A percentile compares a stretch with the other conserved stretches of the same genome.
Evolutionary conservation across 2,888 invertebrate genomes (phyloP).

Genomic region (Morpho achilles): DNA sequence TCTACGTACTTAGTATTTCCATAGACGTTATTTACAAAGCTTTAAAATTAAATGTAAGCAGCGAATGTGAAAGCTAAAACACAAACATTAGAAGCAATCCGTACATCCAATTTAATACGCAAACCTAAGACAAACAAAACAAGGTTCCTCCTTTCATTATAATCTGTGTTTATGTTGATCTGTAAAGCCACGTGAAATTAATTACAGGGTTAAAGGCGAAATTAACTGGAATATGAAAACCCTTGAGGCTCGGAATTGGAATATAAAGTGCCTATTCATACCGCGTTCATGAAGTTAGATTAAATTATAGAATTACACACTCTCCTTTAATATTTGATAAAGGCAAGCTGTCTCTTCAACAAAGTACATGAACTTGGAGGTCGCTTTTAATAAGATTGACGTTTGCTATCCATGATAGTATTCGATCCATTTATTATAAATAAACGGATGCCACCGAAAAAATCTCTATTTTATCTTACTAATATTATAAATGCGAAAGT

Average conservation of each 20-base stretch:
- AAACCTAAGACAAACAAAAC: conserved; percentile 35
- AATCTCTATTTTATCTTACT: no score
- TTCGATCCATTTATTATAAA: no score
- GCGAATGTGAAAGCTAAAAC: conserved; percentile 14
- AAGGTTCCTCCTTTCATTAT: conserved; percentile 38
- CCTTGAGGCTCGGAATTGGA: conserved; percentile 17
- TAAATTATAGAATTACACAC: conserved; percentile 6
- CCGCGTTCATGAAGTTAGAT: conserved; percentile 10
- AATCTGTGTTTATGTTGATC: conserved; percentile 42
- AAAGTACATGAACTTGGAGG: not conserved
- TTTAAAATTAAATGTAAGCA: conserved; percentile 7
- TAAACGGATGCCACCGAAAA: no score
- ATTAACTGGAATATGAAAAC: conserved; percentile 36
- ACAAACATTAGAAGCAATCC: conserved; percentile 28
- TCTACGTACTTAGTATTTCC: no score
- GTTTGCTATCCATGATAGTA: no score
- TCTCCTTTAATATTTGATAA: conserved; percentile 6
- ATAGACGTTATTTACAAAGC: conserved; percentile 2
- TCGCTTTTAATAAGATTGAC: no score
- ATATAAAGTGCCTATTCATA: conserved; percentile 15
- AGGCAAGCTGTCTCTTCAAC: conserved; percentile 4
- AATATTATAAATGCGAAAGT: no score
- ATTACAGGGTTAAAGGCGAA: conserved; percentile 38
- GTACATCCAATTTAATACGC: conserved; percentile 30
- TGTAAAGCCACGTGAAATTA: conserved; percentile 43